These are phyloP conservation scores for Halichoerus grypus DNA, from an alignment of 2,113 vertebrate species.

Conservation along the genomic window DNA sequence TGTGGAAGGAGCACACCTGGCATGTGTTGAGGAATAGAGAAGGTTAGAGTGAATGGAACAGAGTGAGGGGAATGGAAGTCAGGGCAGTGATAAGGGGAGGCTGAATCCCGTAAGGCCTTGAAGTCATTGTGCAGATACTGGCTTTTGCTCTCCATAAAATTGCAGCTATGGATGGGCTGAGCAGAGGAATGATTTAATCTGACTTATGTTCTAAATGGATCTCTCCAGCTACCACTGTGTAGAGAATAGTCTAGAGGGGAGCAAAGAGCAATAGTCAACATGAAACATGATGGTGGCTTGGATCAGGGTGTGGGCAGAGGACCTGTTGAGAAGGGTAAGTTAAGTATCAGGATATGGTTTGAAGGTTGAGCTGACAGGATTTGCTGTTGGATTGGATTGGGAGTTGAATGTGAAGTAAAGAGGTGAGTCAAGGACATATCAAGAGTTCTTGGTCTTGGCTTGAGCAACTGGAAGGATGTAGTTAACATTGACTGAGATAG, in stretches of 20 bases:
- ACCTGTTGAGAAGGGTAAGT: neutral
- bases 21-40: neutral
- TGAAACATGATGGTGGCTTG: neutral
- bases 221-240: neutral
- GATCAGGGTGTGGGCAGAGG: neutral
- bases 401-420: neutral
- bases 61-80: neutral
- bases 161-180: neutral
- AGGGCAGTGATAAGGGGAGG: neutral
- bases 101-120: neutral
- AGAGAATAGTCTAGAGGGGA: neutral
- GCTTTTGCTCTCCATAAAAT: neutral
- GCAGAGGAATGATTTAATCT: neutral
- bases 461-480: neutral
- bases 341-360: neutral
- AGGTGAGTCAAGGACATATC: neutral
- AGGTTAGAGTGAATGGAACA: neutral
- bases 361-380: neutral
- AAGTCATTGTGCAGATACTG: neutral
- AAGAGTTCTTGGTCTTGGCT: constrained; percentile 21
- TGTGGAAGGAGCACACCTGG: neutral
- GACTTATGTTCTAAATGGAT: neutral
- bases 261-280: neutral
- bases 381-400: neutral
- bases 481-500: neutral